These are phyloP conservation scores for Pangasius krempfi DNA, from an alignment of 2,797 vertebrate genomes.

Conservation along the genomic window DNA sequence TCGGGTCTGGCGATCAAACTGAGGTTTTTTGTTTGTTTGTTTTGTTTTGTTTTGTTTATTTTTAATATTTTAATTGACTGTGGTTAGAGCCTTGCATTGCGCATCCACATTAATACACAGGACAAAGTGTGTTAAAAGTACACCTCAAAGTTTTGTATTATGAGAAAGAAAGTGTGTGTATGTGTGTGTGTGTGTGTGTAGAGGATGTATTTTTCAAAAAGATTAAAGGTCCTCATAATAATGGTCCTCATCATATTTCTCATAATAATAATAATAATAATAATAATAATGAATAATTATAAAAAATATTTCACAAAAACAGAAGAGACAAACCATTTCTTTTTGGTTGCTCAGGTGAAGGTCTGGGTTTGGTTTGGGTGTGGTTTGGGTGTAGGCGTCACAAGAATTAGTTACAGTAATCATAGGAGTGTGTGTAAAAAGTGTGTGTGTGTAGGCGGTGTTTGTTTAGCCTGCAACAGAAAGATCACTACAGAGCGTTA, in stretches of 20 bases:
- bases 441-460: not conserved
- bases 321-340: no score
- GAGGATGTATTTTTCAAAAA: not conserved
- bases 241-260: no score
- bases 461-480: not conserved
- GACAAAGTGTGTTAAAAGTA: not conserved
- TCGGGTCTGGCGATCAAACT: no score
- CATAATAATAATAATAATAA: no score
- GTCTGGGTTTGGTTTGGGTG: no score
- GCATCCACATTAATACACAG: no score
- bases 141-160: no score
- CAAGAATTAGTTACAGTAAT: not conserved
- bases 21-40: no score
- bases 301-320: not conserved
- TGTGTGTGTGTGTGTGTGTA: not conserved
- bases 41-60: no score
- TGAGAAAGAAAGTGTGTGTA: not conserved
- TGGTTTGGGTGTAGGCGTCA: not conserved
- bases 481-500: not conserved
- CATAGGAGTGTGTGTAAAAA: not conserved
- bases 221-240: not conserved
- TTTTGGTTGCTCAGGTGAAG: not conserved
- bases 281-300: no score
- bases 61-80: not conserved
- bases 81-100: not conserved